phyloP scores from a whole-genome alignment of 2,888 invertebrate species.

The Pristionchus maxplancki region DNA sequence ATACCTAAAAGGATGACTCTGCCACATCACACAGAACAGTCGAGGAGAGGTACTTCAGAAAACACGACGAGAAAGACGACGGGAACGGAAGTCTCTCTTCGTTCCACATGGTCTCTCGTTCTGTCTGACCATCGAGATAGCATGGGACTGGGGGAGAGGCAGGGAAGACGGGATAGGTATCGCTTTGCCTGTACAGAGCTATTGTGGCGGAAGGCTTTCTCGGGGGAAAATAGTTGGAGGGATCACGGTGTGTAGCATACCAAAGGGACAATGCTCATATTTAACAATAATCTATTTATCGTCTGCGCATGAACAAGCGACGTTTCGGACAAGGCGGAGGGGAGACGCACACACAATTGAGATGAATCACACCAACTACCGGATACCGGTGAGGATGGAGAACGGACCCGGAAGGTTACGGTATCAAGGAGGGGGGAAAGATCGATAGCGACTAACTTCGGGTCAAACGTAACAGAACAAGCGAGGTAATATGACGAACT shows the following conservation, averaged over 20 bases:
- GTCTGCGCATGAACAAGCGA: constrained; percentile 17
- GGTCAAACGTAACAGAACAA: constrained; percentile 15
- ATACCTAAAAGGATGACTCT: constrained; percentile 39
- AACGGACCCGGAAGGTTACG: constrained; percentile 20
- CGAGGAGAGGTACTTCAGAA: constrained; percentile 27
- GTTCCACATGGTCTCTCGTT: neutral
- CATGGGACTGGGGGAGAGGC: neutral
- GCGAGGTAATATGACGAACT: neutral
- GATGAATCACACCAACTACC: constrained; percentile 12
- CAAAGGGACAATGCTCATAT: neutral
- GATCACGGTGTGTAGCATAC: neutral
- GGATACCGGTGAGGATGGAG: constrained; percentile 6
- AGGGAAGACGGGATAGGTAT: neutral
- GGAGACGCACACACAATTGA: neutral
- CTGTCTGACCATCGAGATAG: neutral
- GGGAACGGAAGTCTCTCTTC: neutral
- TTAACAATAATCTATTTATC: constrained; percentile 40
- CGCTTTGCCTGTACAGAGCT: neutral
- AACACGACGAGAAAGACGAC: neutral
- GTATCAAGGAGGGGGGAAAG: constrained; percentile 33
- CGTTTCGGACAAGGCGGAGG: neutral
- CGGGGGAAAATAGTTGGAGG: neutral
- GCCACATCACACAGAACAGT: neutral
- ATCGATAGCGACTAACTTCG: neutral
- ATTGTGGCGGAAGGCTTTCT: neutral